Conservation (phyloP, 2,113 vertebrate species). For the Ciconia maguari region DNA sequence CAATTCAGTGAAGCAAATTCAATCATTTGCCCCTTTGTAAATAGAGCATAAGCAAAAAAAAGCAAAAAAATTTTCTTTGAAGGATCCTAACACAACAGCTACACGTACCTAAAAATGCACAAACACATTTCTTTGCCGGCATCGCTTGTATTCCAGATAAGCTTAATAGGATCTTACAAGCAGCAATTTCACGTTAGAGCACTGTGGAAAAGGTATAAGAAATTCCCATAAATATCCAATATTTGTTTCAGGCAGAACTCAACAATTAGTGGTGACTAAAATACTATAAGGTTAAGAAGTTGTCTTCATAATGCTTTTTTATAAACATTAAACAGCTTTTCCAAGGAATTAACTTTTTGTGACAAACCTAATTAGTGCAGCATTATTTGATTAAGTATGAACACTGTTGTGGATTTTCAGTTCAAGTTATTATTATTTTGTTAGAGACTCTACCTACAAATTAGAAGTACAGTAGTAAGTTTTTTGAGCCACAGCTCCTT, state of each 20-base stretch:
- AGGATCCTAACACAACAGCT: background rate
- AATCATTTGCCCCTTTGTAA: conserved; percentile 72
- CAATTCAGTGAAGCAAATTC: conserved; percentile 68
- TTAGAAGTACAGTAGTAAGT: conserved; percentile 24
- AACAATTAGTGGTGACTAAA: background rate
- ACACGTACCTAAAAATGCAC: background rate
- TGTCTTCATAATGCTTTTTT: background rate
- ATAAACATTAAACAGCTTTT: background rate
- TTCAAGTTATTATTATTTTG: conserved; percentile 42
- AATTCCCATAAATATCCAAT: background rate
- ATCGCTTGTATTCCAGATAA: background rate
- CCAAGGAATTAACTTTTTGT: conserved; percentile 16
- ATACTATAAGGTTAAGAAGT: background rate
- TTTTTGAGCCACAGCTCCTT: background rate
- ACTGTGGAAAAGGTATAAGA: background rate
- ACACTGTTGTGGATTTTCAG: conserved; percentile 34
- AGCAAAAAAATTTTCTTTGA: background rate
- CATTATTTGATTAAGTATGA: conserved; percentile 36
- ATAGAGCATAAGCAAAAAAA: conserved; percentile 13
- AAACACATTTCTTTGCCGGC: background rate
- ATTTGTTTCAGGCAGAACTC: background rate
- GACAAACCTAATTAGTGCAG: conserved; percentile 52
- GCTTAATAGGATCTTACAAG: background rate
- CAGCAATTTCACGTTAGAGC: background rate
- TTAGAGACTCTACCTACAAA: conserved; percentile 29